These are phyloP conservation scores for Dexiosoma caninum DNA, from an alignment of 2,888 invertebrate genomes.

Conservation along the genomic window DNA sequence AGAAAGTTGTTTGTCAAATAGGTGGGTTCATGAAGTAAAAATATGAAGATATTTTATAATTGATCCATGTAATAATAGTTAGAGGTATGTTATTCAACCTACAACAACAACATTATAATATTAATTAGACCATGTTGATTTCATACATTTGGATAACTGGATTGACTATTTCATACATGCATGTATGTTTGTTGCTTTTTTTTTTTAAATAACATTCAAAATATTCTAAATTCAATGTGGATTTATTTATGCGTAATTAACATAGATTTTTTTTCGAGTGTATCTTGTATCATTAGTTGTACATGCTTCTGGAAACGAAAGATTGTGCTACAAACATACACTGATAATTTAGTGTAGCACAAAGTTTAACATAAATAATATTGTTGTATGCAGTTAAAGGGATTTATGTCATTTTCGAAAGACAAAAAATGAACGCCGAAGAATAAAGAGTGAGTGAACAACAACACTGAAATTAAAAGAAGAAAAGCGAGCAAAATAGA, in stretches of 20 bases:
- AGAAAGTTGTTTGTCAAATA: too few relatives aligned
- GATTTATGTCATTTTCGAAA: slow-evolving; percentile 62
- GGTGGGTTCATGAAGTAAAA: too few relatives aligned
- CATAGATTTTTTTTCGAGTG: slow-evolving; percentile 4
- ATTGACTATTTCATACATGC: too few relatives aligned
- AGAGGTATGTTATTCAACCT: too few relatives aligned
- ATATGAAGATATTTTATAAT: too few relatives aligned
- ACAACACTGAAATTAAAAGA: slow-evolving; percentile 36
- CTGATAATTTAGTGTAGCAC: slow-evolving; percentile 45
- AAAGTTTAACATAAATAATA: slow-evolving; percentile 57
- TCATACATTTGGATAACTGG: too few relatives aligned
- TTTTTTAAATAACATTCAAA: too few relatives aligned
- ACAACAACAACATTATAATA: too few relatives aligned
- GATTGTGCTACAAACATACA: neutral
- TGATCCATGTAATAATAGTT: too few relatives aligned
- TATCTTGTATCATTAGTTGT: slow-evolving; percentile 13
- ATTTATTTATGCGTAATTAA: neutral
- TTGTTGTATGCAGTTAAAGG: slow-evolving; percentile 58
- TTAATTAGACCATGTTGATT: too few relatives aligned
- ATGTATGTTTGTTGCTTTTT: too few relatives aligned
- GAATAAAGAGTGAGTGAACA: slow-evolving; percentile 34
- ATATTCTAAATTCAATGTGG: too few relatives aligned
- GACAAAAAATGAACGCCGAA: slow-evolving; percentile 13
- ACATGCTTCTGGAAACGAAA: slow-evolving; percentile 13
- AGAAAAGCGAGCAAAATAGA: slow-evolving; percentile 31